Percentiles rank a stretch among this genome's conserved stretches.
phyloP scores from a whole-genome alignment of 2,113 vertebrate species.

The Catagonus wagneri region DNA sequence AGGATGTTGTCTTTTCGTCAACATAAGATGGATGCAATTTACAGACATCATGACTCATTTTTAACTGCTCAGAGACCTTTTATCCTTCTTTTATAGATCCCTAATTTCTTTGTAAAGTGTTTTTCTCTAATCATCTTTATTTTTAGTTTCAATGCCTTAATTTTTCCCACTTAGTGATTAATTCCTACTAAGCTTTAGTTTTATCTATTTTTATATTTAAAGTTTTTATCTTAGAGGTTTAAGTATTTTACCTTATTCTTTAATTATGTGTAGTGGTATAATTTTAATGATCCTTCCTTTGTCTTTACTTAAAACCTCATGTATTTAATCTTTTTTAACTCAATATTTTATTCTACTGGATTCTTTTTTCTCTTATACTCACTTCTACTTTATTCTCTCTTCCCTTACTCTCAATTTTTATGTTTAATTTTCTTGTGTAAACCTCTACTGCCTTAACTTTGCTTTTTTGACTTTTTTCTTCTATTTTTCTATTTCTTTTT shows the following conservation, averaged over 20 bases:
- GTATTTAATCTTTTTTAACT: slow-evolving; percentile 66
- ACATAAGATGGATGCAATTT: neutral
- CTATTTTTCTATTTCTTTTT: slow-evolving; percentile 11
- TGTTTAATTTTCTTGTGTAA: neutral
- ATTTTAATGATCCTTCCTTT: slow-evolving; percentile 70
- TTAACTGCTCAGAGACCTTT: neutral
- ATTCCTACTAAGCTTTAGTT: slow-evolving; percentile 66
- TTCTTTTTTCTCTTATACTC: slow-evolving; percentile 37
- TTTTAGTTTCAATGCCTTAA: slow-evolving; percentile 76
- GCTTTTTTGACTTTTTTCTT: neutral
- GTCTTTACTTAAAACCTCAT: slow-evolving; percentile 69
- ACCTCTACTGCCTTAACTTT: neutral
- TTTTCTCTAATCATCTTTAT: slow-evolving; percentile 60
- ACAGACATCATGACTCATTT: slow-evolving; percentile 2
- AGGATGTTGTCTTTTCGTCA: neutral
- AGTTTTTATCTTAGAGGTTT: slow-evolving; percentile 64
- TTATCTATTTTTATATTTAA: slow-evolving; percentile 74
- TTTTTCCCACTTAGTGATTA: slow-evolving; percentile 72
- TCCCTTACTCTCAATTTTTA: slow-evolving; percentile 20
- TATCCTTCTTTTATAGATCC: slow-evolving; percentile 21
- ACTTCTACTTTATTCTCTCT: slow-evolving; percentile 33
- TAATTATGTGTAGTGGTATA: slow-evolving; percentile 65
- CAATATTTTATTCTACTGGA: slow-evolving; percentile 57
- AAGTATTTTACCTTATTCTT: slow-evolving; percentile 72
- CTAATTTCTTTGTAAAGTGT: slow-evolving; percentile 62